phyloP scores from a whole-genome alignment of 2,113 vertebrate genomes.

The Xyrauchen texanus region DNA sequence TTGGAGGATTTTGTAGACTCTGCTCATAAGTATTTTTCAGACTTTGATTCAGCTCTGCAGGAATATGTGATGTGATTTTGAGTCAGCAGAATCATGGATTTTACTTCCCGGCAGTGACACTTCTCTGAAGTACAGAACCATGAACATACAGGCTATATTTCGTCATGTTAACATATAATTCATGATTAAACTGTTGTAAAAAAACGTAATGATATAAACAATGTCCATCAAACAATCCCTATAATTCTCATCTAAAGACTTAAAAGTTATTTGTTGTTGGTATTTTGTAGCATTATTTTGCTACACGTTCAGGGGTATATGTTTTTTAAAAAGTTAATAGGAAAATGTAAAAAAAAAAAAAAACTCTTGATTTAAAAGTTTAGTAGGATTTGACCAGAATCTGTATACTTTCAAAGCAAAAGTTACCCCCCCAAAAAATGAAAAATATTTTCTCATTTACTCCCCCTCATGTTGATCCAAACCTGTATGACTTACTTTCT shows the following conservation, averaged over 20 bases:
- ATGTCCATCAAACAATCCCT: neutral
- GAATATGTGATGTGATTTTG: neutral
- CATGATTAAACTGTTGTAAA: neutral
- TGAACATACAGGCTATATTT: neutral
- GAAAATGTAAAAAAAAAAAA: too few relatives aligned
- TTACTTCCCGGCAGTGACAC: neutral
- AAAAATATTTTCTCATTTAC: too few relatives aligned
- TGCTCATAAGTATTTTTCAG: neutral
- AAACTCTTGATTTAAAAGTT: too few relatives aligned
- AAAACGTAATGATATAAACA: neutral
- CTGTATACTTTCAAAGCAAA: too few relatives aligned
- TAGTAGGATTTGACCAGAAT: too few relatives aligned
- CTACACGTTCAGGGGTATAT: neutral
- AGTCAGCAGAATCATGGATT: neutral
- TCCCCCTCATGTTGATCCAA: too few relatives aligned
- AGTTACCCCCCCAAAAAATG: too few relatives aligned
- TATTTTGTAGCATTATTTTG: slow-evolving; percentile 1
- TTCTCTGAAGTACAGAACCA: neutral
- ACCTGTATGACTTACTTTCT: too few relatives aligned
- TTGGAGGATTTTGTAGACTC: neutral
- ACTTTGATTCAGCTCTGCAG: neutral
- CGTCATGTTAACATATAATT: neutral
- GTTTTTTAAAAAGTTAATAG: too few relatives aligned
- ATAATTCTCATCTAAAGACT: neutral
- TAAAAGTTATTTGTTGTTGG: neutral